Percentiles rank a stretch among this genome's conserved stretches.
phyloP scores from a whole-genome alignment of 2,797 vertebrate species.

The Lutjanus campechanus region DNA sequence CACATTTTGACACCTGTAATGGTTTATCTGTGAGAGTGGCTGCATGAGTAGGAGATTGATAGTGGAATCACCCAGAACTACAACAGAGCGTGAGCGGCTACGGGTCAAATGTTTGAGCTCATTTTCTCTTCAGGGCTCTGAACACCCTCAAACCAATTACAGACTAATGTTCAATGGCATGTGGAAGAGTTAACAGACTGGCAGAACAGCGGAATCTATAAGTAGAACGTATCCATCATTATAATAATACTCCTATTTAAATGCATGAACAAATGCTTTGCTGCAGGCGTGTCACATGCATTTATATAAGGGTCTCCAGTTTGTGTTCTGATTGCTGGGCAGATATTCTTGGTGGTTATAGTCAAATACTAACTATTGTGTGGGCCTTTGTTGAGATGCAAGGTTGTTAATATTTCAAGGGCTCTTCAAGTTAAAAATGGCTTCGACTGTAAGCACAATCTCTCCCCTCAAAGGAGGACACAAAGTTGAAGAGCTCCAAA shows the following conservation, averaged over 20 bases:
- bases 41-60: constrained; percentile 40
- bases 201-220: constrained; percentile 52
- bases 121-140: constrained; percentile 63
- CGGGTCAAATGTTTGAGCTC: constrained; percentile 66
- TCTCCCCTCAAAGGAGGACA: constrained; percentile 4
- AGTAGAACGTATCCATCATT: constrained; percentile 82
- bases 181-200: constrained; percentile 62
- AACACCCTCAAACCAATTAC: constrained; percentile 81
- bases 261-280: constrained; percentile 94
- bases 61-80: constrained; percentile 31
- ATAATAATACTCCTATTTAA: constrained; percentile 97
- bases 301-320: constrained; percentile 39
- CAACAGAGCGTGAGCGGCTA: constrained; percentile 19
- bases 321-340: constrained; percentile 47
- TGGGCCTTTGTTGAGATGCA: neutral
- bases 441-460: constrained; percentile 18
- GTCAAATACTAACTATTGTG: constrained; percentile 15
- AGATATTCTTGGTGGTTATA: constrained; percentile 47
- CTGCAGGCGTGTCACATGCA: constrained; percentile 82
- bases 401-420: constrained; percentile 32
- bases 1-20: constrained; percentile 38
- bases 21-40: constrained; percentile 27
- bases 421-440: constrained; percentile 22
- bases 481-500: constrained; percentile 35
- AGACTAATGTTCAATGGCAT: constrained; percentile 55